Evolutionary conservation across 1,140 invertebrate species (phyloP).

Genomic region (Odontomachus brunneus): DNA sequence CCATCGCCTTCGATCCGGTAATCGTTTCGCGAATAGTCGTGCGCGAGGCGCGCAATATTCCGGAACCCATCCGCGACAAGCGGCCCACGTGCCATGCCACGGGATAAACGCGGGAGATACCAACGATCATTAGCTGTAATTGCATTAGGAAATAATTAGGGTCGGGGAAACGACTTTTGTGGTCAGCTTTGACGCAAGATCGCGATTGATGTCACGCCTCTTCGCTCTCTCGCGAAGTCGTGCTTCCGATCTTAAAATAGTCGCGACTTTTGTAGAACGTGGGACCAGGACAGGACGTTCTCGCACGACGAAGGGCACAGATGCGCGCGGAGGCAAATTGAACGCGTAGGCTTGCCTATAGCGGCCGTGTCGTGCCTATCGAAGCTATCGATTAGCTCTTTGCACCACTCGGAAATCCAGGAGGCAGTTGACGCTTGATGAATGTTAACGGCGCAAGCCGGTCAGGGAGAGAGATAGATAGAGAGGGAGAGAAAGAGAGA

Average conservation of each 20-base stretch:
- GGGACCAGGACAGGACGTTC: slow-evolving; percentile 29
- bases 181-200: neutral
- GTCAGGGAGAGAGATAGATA: neutral
- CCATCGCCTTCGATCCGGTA: slow-evolving; percentile 10
- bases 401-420: slow-evolving; percentile 20
- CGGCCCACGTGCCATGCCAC: neutral
- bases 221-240: neutral
- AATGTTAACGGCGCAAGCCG: slow-evolving; percentile 21
- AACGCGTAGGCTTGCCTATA: slow-evolving; percentile 42
- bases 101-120: too few relatives aligned
- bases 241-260: slow-evolving; percentile 28
- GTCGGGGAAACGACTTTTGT: too few relatives aligned
- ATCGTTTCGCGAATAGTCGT: slow-evolving; percentile 41
- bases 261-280: slow-evolving; percentile 44
- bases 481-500: neutral
- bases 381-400: slow-evolving; percentile 41
- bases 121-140: too few relatives aligned
- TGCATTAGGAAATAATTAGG: too few relatives aligned
- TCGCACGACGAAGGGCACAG: slow-evolving; percentile 26
- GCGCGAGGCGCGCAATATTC: neutral
- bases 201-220: neutral
- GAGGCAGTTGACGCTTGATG: slow-evolving; percentile 28
- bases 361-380: neutral
- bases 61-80: neutral
- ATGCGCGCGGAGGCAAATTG: slow-evolving; percentile 35